phyloP scores from a whole-genome alignment of 2,888 invertebrate species.

The Eledone cirrhosa region DNA sequence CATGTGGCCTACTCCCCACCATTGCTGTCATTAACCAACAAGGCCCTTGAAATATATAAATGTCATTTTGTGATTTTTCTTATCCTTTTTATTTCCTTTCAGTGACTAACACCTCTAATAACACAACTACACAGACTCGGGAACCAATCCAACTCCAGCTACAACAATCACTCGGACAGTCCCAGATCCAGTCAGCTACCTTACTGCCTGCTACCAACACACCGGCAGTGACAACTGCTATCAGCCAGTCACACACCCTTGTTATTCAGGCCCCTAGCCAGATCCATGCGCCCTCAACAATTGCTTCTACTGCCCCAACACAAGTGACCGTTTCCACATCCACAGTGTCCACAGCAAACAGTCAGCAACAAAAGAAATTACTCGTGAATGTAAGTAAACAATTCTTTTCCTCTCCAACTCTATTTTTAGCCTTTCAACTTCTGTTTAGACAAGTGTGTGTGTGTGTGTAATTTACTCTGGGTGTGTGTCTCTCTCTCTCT shows the following conservation, averaged over 20 bases:
- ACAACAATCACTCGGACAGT: slow-evolving; percentile 57
- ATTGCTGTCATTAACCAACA: too few relatives aligned
- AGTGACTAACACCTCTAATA: slow-evolving; percentile 8
- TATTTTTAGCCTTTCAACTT: too few relatives aligned
- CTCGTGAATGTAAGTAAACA: slow-evolving; percentile 63
- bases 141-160: slow-evolving; percentile 62
- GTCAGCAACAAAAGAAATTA: slow-evolving; percentile 57
- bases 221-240: slow-evolving; percentile 29
- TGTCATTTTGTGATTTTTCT: too few relatives aligned
- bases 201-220: too few relatives aligned
- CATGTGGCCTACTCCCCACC: too few relatives aligned
- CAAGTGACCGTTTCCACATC: slow-evolving; percentile 30
- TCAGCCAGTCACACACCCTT: slow-evolving; percentile 32
- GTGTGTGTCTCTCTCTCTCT: too few relatives aligned
- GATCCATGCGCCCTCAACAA: background rate
- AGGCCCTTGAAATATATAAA: too few relatives aligned
- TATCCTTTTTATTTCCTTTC: background rate
- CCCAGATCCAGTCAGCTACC: slow-evolving; percentile 48
- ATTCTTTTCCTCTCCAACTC: background rate
- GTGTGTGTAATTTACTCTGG: too few relatives aligned
- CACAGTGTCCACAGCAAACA: slow-evolving; percentile 20
- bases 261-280: slow-evolving; percentile 13
- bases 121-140: slow-evolving; percentile 32
- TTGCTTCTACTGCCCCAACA: slow-evolving; percentile 1
- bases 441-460: too few relatives aligned